These are phyloP conservation scores for Pteria penguin DNA, from an alignment of 2,888 invertebrate species.

Conservation along the genomic window DNA sequence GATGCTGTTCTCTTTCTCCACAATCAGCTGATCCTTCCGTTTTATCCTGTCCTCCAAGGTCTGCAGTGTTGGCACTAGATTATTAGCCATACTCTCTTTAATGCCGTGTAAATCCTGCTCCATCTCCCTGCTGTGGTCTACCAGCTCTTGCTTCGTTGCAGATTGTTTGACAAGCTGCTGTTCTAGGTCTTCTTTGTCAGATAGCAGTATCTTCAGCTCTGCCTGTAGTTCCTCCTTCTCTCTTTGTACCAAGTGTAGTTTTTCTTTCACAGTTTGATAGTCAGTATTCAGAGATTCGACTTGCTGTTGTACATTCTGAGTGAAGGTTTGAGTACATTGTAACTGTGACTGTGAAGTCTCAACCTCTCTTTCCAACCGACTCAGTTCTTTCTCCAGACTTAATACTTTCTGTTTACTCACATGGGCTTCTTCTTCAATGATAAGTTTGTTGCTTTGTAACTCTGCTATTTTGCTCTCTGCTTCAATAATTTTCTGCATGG, in stretches of 20 bases:
- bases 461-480: slow-evolving; percentile 16
- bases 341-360: slow-evolving; percentile 48
- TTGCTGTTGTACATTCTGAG: slow-evolving; percentile 49
- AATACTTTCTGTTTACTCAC: slow-evolving; percentile 2
- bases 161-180: slow-evolving; percentile 5
- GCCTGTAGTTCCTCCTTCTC: slow-evolving; percentile 43
- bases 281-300: slow-evolving; percentile 46
- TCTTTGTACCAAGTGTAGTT: slow-evolving; percentile 38
- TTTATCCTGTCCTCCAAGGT: slow-evolving; percentile 28
- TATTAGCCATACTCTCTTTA: slow-evolving; percentile 4
- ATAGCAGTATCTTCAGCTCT: slow-evolving; percentile 15
- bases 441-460: slow-evolving; percentile 32
- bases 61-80: slow-evolving; percentile 10
- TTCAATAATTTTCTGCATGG: neutral
- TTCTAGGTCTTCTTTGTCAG: slow-evolving; percentile 31
- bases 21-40: slow-evolving; percentile 18
- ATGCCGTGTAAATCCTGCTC: slow-evolving; percentile 1
- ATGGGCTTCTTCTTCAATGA: slow-evolving; percentile 21
- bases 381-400: slow-evolving; percentile 39
- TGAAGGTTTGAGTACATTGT: slow-evolving; percentile 53
- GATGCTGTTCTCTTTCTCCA: slow-evolving; percentile 32
- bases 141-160: too few relatives aligned
- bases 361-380: slow-evolving; percentile 39
- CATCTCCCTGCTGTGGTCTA: neutral
- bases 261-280: slow-evolving; percentile 43